These are phyloP conservation scores for Mellivora capensis DNA, from an alignment of 2,113 vertebrate genomes.

Conservation along the genomic window DNA sequence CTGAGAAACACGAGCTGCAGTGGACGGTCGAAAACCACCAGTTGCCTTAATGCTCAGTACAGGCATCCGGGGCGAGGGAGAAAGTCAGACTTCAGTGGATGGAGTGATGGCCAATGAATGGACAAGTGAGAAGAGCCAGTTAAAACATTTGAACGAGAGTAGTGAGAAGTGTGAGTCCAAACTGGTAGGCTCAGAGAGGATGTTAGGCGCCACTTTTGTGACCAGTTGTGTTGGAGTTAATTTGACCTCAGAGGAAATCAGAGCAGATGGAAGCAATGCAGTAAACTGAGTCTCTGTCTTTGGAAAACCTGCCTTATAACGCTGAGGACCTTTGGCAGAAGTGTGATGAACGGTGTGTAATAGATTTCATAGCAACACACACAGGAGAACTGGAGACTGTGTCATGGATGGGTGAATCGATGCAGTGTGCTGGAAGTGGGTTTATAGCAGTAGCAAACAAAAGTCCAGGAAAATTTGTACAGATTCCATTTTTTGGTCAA, in stretches of 20 bases:
- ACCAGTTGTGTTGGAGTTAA: background rate
- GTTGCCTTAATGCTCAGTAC: no score
- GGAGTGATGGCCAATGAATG: background rate
- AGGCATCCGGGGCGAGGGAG: background rate
- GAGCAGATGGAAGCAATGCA: background rate
- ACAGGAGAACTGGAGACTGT: background rate
- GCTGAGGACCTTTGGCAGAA: background rate
- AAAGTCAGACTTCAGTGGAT: background rate
- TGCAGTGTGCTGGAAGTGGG: background rate
- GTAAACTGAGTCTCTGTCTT: background rate
- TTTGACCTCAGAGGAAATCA: background rate
- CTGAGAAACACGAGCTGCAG: fast-evolving
- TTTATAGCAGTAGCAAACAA: background rate
- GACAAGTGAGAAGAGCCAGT: background rate
- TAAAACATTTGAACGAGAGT: background rate
- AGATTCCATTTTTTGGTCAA: background rate
- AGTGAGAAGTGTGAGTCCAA: background rate
- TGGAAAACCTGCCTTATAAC: background rate
- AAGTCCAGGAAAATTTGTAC: no score
- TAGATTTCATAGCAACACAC: background rate
- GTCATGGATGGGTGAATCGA: background rate
- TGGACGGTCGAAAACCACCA: fast-evolving
- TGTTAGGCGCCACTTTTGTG: background rate
- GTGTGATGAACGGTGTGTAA: background rate
- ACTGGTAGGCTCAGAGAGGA: fast-evolving